A percentile compares a stretch with the other conserved stretches of the same genome.
Conservation (phyloP, 2,113 vertebrate genomes). For the Anolis sagrei region DNA sequence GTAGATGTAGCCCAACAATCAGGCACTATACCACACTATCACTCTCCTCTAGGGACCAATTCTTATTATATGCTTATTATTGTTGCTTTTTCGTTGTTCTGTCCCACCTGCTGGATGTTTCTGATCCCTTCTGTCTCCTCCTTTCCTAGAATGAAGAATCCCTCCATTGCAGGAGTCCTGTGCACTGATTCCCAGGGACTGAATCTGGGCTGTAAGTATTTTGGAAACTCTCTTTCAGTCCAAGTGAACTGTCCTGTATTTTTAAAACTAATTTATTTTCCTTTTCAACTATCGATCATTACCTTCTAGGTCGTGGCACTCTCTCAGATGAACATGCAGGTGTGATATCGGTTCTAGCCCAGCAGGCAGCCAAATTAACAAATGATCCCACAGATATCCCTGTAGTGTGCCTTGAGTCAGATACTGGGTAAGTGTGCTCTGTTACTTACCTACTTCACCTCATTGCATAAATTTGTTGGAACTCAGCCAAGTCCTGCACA, state of each 20-base stretch:
- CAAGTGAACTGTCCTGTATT: not conserved
- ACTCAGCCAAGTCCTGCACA: no score
- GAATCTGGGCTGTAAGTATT: constrained; percentile 93
- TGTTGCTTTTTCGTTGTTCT: not conserved
- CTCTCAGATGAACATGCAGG: constrained; percentile 95
- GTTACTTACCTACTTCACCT: not conserved
- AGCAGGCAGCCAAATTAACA: constrained; percentile 90
- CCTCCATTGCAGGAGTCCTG: constrained; percentile 91
- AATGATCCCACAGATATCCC: constrained; percentile 90
- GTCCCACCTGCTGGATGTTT: no score
- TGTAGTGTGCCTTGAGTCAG: constrained; percentile 94
- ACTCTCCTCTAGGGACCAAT: no score
- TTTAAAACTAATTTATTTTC: not conserved
- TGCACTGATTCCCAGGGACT: constrained; percentile 95
- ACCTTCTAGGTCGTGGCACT: constrained; percentile 87
- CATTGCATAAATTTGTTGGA: not conserved
- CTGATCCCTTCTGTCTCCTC: constrained; percentile 30
- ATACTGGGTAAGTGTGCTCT: constrained; percentile 84
- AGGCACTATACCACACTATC: no score
- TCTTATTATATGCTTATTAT: no score
- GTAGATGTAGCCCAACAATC: no score
- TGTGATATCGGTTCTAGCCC: constrained; percentile 90
- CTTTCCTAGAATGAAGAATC: constrained; percentile 90
- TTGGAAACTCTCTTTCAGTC: not conserved
- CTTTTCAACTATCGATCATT: not conserved